Evolutionary conservation across 2,888 invertebrate genomes (phyloP).

Genomic region (Stramonita haemastoma): DNA sequence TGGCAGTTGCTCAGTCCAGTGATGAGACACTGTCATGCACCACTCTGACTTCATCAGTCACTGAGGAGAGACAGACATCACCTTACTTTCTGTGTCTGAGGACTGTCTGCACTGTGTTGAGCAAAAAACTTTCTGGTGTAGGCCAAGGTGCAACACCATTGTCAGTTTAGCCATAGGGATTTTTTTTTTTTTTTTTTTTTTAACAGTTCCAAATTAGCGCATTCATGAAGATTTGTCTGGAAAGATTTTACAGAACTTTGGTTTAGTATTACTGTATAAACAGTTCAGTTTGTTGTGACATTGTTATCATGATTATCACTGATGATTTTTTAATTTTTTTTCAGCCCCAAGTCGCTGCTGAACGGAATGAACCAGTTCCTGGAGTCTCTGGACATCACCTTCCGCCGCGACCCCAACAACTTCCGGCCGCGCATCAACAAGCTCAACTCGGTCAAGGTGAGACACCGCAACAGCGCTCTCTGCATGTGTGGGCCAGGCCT

Average conservation of each 20-base stretch:
- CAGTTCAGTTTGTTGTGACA: too few relatives aligned
- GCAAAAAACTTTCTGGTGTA: too few relatives aligned
- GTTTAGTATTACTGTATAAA: too few relatives aligned
- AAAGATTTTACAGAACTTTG: too few relatives aligned
- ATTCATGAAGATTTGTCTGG: too few relatives aligned
- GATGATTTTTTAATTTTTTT: constrained; percentile 47
- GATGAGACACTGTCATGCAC: constrained; percentile 51
- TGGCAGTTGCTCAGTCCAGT: constrained; percentile 29
- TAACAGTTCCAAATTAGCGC: too few relatives aligned
- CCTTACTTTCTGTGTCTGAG: constrained; percentile 41
- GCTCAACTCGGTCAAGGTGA: constrained; percentile 93
- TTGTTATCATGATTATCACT: too few relatives aligned
- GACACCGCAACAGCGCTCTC: background rate
- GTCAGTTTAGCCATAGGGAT: too few relatives aligned
- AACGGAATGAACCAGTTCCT: constrained; percentile 99
- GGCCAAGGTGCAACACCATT: too few relatives aligned
- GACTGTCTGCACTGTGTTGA: constrained; percentile 14
- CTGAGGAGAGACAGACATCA: constrained; percentile 46
- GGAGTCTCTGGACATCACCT: constrained; percentile 96
- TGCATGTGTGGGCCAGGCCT: too few relatives aligned
- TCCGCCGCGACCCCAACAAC: constrained; percentile 98
- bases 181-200: too few relatives aligned
- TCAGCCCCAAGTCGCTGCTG: constrained; percentile 88
- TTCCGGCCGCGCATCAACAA: constrained; percentile 99
- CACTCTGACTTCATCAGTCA: constrained; percentile 54